Base-by-base conservation (phyloP, 1,140 invertebrate species). In the Nasonia longicornis region DNA sequence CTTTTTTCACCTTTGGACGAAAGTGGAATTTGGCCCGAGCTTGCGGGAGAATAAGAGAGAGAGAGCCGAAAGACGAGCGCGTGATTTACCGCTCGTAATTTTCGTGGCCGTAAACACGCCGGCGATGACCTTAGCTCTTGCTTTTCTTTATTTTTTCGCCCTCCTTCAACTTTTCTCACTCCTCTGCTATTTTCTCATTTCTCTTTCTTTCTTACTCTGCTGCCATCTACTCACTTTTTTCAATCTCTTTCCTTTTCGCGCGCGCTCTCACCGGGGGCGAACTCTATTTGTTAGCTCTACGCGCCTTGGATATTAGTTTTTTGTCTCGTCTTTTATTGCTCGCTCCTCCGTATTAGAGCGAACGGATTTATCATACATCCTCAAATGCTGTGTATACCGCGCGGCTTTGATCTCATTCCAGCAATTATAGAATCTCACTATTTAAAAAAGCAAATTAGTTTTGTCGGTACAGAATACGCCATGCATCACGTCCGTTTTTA, bases 31-130 rank as follows among this genome's bases (percentile, higher is more conserved):
- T 63, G 2, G 71, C 52, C 35, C 52, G 11, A 52, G 71, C 42
- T 58, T 58, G 71, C 38, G n/a, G n/a, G 22, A 73, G 38, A 10
- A 26, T 26, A 26, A 26, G 35, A 38, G 70, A n/a, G 70, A 29
- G 64, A n/a, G 66, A 29, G 10, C 22, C 67, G 20, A 69, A 29
- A 52, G 80, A 76, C 35, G 69, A 70, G 81, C 52, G 35, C 58
- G 63, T 81, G 79, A 83, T 83, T 83, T 83, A 83, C 64, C 29
- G 76, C 76, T 75, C 83, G 80, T 83, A 81, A 83, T 81, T 83
- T 83, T 76, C 52, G 48, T 48, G 48, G 69, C 74, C 72, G 71
- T 79, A 79, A 83, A 83, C 66, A 79, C 38, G 42, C 66, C 76
- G 45, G 77, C 64, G 10, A 72, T 52, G 66, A 29, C 77, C 52